phyloP scores from a whole-genome alignment of 1,140 invertebrate species.

The Drosophila nebulosa region DNA sequence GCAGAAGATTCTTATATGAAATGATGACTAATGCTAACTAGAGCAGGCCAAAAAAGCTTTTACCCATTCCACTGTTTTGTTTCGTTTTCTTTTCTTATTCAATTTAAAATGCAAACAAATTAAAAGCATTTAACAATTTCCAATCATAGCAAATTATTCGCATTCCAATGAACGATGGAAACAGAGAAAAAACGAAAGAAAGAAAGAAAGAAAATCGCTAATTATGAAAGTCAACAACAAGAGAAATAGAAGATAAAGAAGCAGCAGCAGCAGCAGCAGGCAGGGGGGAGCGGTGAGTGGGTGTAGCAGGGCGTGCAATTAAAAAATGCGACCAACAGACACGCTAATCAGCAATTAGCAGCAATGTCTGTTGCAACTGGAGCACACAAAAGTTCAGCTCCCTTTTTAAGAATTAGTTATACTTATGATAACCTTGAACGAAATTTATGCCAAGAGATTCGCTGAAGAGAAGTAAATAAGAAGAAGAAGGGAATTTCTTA shows the following conservation, averaged over 20 bases:
- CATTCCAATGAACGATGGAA: conserved; percentile 61
- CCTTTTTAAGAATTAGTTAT: no score
- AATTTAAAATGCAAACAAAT: conserved; percentile 74
- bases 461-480: no score
- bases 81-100: conserved; percentile 34
- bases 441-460: background rate
- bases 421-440: background rate
- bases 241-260: background rate
- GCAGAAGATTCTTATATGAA: no score
- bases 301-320: conserved; percentile 16
- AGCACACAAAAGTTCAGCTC: no score
- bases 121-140: conserved; percentile 67
- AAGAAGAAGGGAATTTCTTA: no score
- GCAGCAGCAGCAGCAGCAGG: background rate
- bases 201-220: conserved; percentile 33
- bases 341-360: conserved; percentile 75
- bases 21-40: no score
- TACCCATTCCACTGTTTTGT: background rate
- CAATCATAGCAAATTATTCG: conserved; percentile 72
- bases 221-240: conserved; percentile 57
- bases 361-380: conserved; percentile 40
- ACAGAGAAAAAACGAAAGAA: conserved; percentile 22
- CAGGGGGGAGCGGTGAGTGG: background rate
- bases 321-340: conserved; percentile 42
- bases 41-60: background rate